phyloP scores from a whole-genome alignment of 2,113 vertebrate genomes.

The Brachyistius frenatus region DNA sequence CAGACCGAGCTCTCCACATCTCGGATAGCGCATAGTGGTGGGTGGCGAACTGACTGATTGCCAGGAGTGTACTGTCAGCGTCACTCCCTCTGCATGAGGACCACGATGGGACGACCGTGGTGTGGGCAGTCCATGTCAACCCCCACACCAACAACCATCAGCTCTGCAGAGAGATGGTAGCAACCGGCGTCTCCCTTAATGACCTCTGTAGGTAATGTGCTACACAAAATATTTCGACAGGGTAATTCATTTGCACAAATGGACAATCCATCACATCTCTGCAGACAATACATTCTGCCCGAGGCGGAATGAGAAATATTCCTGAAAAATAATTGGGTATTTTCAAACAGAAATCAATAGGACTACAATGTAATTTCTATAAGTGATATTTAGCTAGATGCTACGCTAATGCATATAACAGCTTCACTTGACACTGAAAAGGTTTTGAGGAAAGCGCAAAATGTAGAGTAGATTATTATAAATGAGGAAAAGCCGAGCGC shows the following conservation, averaged over 20 bases:
- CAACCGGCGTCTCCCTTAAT: constrained; percentile 51
- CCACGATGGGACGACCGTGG: constrained; percentile 68
- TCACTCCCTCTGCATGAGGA: constrained; percentile 68
- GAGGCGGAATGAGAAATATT: constrained; percentile 47
- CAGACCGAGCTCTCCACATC: constrained; percentile 73
- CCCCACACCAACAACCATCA: constrained; percentile 45
- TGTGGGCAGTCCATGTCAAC: constrained; percentile 48
- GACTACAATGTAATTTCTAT: constrained; percentile 36
- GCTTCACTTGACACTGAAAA: constrained; percentile 25
- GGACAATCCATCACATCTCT: constrained; percentile 76
- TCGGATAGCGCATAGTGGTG: constrained; percentile 80
- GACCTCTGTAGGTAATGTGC: constrained; percentile 68
- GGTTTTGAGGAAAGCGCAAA: constrained; percentile 25
- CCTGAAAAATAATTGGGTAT: constrained; percentile 58
- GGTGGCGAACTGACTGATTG: constrained; percentile 85
- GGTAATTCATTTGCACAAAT: constrained; percentile 75
- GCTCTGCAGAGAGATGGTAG: constrained; percentile 39
- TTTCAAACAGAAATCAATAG: constrained; percentile 56
- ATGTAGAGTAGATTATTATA: constrained; percentile 17
- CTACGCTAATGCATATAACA: constrained; percentile 23
- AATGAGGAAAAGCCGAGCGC: not conserved
- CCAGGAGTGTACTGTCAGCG: constrained; percentile 78
- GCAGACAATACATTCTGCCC: constrained; percentile 60
- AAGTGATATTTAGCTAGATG: constrained; percentile 49
- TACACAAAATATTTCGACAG: constrained; percentile 64